These are phyloP conservation scores for Vireo griseus DNA, from an alignment of 2,797 vertebrate species.

Conservation along the genomic window DNA sequence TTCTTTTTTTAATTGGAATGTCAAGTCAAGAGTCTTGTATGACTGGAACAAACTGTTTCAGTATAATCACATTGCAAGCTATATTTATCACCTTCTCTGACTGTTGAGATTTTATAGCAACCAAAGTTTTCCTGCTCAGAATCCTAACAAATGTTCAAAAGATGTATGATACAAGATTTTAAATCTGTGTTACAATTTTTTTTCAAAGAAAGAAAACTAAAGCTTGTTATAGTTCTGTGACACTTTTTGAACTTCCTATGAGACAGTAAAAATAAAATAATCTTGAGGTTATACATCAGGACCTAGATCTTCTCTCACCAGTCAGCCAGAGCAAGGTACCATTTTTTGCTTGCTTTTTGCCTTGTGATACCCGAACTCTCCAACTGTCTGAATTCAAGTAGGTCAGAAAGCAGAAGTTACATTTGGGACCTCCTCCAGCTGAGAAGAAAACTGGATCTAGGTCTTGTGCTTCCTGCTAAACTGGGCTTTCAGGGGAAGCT, in stretches of 20 bases:
- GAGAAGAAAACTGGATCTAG: background rate
- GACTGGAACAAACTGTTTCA: conserved; percentile 60
- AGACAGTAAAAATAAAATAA: background rate
- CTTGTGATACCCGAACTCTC: background rate
- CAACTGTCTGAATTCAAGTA: background rate
- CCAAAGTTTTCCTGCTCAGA: background rate
- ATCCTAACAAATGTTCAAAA: conserved; percentile 13
- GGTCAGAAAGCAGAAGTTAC: background rate
- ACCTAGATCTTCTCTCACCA: background rate
- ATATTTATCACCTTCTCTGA: conserved; percentile 44
- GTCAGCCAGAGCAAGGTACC: background rate
- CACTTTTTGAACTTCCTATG: background rate
- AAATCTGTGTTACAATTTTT: background rate
- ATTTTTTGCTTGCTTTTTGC: background rate
- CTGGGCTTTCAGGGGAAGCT: background rate
- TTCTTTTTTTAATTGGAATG: conserved; percentile 56
- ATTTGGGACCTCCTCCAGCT: background rate
- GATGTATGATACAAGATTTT: background rate
- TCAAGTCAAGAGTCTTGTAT: conserved; percentile 23
- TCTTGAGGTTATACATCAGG: background rate
- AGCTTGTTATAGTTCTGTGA: background rate
- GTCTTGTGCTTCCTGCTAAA: background rate
- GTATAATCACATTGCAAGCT: conserved; percentile 35
- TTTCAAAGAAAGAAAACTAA: background rate
- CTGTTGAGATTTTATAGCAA: conserved; percentile 36